A percentile compares a stretch with the other conserved stretches of the same genome.
These are phyloP conservation scores for Eremobia ochroleuca DNA, from an alignment of 2,888 invertebrate species.

Conservation along the genomic window DNA sequence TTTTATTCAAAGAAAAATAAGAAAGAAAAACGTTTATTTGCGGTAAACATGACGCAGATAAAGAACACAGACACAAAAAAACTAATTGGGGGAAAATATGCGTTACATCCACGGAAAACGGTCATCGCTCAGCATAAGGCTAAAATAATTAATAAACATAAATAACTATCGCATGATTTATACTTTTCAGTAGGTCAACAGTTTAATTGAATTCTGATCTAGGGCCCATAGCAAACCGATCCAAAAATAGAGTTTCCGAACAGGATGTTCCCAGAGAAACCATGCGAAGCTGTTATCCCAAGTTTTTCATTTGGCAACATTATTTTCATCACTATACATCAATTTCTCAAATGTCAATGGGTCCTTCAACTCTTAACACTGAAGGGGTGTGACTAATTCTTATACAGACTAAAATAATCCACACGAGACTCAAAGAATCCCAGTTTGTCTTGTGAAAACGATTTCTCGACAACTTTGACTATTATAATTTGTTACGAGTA, in stretches of 20 bases:
- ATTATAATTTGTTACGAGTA: not conserved
- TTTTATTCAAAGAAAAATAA: no score
- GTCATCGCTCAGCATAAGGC: no score
- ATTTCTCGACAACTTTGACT: not conserved
- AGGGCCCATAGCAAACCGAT: not conserved
- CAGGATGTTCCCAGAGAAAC: not conserved
- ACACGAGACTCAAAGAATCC: not conserved
- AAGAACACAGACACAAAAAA: no score
- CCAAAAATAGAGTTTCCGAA: not conserved
- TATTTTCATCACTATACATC: not conserved
- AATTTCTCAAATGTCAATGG: not conserved
- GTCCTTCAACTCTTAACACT: not conserved
- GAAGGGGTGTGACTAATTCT: not conserved
- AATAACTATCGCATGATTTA: not conserved
- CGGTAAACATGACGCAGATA: no score
- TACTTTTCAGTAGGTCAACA: not conserved
- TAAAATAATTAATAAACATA: no score
- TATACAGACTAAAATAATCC: not conserved
- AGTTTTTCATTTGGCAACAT: not conserved
- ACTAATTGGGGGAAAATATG: no score
- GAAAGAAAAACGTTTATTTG: no score
- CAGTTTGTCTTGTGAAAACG: not conserved
- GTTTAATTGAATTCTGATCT: not conserved
- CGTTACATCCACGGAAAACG: no score
- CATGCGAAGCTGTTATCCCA: not conserved